These are phyloP conservation scores for Standfussiana lucernea DNA, from an alignment of 2,888 invertebrate genomes.

Conservation along the genomic window DNA sequence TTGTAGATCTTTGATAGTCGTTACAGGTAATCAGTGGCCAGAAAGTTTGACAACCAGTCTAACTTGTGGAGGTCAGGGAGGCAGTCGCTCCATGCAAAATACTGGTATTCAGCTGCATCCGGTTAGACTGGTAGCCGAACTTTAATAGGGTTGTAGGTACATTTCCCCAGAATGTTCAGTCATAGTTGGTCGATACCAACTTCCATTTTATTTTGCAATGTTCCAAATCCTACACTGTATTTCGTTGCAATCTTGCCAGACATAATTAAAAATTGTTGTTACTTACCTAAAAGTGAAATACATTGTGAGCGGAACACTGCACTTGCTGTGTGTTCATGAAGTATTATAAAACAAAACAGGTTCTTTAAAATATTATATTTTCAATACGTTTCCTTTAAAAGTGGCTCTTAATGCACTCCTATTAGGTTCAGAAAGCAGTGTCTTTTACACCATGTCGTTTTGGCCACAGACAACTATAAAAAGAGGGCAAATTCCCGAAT, in stretches of 20 bases:
- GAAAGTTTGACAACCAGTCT: no score
- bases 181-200: no score
- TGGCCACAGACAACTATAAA: background rate
- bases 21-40: no score
- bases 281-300: slow-evolving; percentile 31
- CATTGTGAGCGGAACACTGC: slow-evolving; percentile 36
- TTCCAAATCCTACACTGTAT: slow-evolving; percentile 37
- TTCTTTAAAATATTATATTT: background rate
- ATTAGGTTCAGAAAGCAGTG: background rate
- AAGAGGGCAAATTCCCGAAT: no score
- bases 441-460: background rate
- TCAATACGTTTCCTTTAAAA: background rate
- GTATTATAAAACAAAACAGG: background rate
- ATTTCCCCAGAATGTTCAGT: background rate
- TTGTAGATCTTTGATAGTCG: no score
- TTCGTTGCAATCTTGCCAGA: slow-evolving; percentile 52
- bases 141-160: background rate
- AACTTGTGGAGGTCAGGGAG: no score
- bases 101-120: no score
- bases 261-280: slow-evolving; percentile 57
- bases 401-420: background rate
- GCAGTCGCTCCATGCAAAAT: no score
- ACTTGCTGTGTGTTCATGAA: slow-evolving; percentile 25
- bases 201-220: background rate
- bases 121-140: no score